Evolutionary conservation across 2,113 vertebrate genomes (phyloP).

Genomic region (Gymnocephalus cernua): DNA sequence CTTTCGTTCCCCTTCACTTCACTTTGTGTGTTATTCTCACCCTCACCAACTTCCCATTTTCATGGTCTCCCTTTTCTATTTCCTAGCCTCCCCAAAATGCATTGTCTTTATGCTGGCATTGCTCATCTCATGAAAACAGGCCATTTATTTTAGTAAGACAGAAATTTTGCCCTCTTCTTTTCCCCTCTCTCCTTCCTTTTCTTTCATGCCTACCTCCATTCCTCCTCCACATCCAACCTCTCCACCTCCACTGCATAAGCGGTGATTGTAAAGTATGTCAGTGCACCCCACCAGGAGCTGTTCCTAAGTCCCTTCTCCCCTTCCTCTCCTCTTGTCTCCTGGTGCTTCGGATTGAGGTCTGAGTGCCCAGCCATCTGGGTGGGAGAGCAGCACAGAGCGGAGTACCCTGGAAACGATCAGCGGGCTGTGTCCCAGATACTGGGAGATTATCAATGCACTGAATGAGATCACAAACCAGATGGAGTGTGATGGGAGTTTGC

Average conservation of each 20-base stretch:
- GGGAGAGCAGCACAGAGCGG: conserved; percentile 67
- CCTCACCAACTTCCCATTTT: conserved; percentile 53
- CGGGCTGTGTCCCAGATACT: conserved; percentile 82
- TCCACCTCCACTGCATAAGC: conserved; percentile 12
- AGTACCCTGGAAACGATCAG: conserved; percentile 79
- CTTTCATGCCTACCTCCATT: conserved; percentile 2
- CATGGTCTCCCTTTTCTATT: conserved; percentile 29
- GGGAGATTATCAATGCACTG: conserved; percentile 82
- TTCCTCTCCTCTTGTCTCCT: conserved; percentile 36
- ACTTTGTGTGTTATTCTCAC: conserved; percentile 40
- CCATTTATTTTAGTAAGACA: conserved; percentile 4
- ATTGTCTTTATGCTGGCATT: conserved; percentile 23
- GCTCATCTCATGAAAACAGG: conserved; percentile 35
- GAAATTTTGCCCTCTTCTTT: conserved; percentile 7
- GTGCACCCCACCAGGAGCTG: conserved; percentile 39
- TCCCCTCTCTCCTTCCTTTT: not conserved
- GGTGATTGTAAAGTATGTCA: conserved; percentile 58
- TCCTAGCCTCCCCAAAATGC: conserved; percentile 9
- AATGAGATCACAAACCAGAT: conserved; percentile 83
- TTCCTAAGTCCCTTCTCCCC: conserved; percentile 46
- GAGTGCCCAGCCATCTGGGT: conserved; percentile 76
- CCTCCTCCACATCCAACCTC: not conserved
- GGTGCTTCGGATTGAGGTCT: conserved; percentile 77
- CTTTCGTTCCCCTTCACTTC: conserved; percentile 61
- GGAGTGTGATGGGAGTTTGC: conserved; percentile 79